Evolutionary conservation across 1,140 invertebrate species (phyloP), one percentile per base, ranked within the genome.

Genomic region (Cyclargus thomasi): DNA sequence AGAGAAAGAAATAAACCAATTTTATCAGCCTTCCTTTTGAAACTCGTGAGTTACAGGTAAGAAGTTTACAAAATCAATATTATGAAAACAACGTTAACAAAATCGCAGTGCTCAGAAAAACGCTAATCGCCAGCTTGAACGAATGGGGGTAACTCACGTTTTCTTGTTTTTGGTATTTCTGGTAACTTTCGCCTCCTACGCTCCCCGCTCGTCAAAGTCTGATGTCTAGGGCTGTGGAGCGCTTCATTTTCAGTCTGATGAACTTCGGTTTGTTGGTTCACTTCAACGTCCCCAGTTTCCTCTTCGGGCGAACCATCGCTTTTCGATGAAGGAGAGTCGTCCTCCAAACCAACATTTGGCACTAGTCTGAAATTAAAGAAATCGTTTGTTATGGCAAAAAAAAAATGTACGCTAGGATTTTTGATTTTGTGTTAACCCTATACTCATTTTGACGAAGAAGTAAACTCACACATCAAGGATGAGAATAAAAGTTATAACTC

Each of bases 131-230:
- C 53, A 69, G 67, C 57, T 73, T 67, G 57, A 67, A 21, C 20
- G 59, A 68, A 59, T 35, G 16, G 5, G 29, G 35, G 11, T 14
- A 65, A 90, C 93, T 94, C 91, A 96, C 95, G 93, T 93, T 96
- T 96, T 88, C 95, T 95, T 74, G 94, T 95, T 85, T 96, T 97
- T 5, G 96, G 96, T 75, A 97, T 96, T 91, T 97, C 96, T 11
- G 96, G 96, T 22, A 97, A 87, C 89, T 96, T 96, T 85, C 96
- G 91, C 73, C 96, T 91, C 76, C 94, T 92, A 63, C 95, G 91
- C 79, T 95, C 94, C 14, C 92, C 92, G 53, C 87, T 85, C 76
- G 87, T 75, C 55, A 85, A 84, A 29, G 77, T 73, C 73, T 83
- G 83, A 67, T 88, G 82, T 35, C 80, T 80, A 18, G 83, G 83